Evolutionary conservation across 2,797 vertebrate species (phyloP).

Genomic region (Pangasius sanitwongsei): DNA sequence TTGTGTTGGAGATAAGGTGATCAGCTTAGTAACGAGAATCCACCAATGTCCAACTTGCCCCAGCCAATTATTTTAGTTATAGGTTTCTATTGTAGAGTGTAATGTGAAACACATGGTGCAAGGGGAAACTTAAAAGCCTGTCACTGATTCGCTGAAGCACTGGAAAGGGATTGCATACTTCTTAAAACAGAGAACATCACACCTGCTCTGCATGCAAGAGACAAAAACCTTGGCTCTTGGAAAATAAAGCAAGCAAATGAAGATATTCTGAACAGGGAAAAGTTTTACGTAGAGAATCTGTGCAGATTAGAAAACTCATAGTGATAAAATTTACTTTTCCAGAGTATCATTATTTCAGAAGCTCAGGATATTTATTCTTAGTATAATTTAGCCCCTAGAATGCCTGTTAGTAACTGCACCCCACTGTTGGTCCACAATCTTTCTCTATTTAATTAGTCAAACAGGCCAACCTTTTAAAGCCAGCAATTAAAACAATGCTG

Average conservation of each 20-base stretch:
- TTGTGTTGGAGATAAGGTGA: conserved; percentile 10
- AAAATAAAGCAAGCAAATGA: neutral
- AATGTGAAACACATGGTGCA: neutral
- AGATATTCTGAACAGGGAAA: neutral
- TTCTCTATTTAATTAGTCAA: conserved; percentile 47
- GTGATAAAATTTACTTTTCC: neutral
- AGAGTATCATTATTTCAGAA: neutral
- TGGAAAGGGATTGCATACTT: conserved; percentile 3
- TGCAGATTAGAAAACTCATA: neutral
- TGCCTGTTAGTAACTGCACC: neutral
- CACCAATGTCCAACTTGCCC: conserved; percentile 25
- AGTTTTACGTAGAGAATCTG: neutral
- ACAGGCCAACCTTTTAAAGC: conserved; percentile 22
- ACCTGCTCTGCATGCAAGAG: neutral
- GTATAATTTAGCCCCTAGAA: neutral
- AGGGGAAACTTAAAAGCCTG: neutral
- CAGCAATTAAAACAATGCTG: conserved; percentile 42
- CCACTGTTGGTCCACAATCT: conserved; percentile 29
- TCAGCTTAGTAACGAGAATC: neutral
- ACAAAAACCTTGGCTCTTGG: too few species aligned
- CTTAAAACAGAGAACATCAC: conserved; percentile 7
- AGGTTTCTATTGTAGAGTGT: conserved; percentile 8
- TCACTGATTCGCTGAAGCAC: conserved; percentile 20
- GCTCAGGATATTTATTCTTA: neutral
- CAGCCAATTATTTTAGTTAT: conserved; percentile 19